These are phyloP conservation scores for Petrolisthes cinctipes DNA, from an alignment of 2,888 invertebrate species.

Conservation along the genomic window DNA sequence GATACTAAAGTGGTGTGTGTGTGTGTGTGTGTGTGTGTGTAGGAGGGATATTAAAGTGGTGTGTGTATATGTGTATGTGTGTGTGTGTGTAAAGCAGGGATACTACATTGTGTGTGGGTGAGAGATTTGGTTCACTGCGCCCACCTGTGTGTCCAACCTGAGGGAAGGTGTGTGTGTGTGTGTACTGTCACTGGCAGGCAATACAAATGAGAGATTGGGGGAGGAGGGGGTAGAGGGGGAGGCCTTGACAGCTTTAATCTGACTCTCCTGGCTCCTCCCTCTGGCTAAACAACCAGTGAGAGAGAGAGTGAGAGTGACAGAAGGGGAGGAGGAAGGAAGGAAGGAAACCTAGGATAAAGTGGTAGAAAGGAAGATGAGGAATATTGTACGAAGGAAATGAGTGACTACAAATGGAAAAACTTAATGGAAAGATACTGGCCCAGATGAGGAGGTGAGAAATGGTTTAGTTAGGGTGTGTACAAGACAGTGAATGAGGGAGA, in stretches of 20 bases:
- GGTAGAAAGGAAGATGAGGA: not conserved
- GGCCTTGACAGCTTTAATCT: not conserved
- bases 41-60: too few relatives aligned
- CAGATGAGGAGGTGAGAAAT: not conserved
- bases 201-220: too few relatives aligned
- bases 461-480: not conserved
- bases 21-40: too few relatives aligned
- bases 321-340: not conserved
- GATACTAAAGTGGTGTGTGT: too few relatives aligned
- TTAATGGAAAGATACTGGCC: not conserved
- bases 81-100: too few relatives aligned
- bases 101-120: too few relatives aligned
- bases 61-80: too few relatives aligned
- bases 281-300: not conserved
- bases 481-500: not conserved
- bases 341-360: not conserved
- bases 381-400: not conserved
- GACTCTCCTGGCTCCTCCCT: not conserved
- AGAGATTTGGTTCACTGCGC: too few relatives aligned
- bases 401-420: not conserved
- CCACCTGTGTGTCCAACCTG: too few relatives aligned
- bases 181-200: too few relatives aligned
- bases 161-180: too few relatives aligned
- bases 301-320: constrained; percentile 13
- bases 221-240: not conserved